These are phyloP conservation scores for Hypanus sabinus DNA, from an alignment of 2,113 vertebrate genomes.

Conservation along the genomic window DNA sequence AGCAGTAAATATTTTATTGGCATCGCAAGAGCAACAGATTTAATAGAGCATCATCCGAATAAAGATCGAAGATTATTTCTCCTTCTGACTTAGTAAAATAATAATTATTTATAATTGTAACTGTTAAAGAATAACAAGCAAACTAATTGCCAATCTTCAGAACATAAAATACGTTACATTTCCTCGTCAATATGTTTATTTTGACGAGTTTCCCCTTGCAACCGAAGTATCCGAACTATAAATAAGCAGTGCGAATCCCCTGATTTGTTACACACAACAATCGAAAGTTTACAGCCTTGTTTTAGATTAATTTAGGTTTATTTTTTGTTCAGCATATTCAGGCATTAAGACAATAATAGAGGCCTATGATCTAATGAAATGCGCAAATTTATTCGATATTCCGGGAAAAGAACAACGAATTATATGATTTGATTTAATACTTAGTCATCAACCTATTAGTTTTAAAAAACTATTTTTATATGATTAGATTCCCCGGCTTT, in stretches of 20 bases:
- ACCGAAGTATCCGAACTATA: background rate
- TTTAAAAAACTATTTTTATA: background rate
- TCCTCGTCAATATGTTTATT: background rate
- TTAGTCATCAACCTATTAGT: background rate
- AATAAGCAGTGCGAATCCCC: too few species aligned
- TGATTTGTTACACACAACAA: background rate
- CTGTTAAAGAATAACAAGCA: background rate
- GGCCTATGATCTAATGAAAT: too few species aligned
- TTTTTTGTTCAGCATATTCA: background rate
- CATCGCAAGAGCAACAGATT: conserved; percentile 11
- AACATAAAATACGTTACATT: background rate
- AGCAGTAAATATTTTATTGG: conserved; percentile 26
- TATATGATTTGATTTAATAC: background rate
- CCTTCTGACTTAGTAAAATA: background rate
- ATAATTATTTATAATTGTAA: too few species aligned
- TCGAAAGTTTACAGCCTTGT: background rate
- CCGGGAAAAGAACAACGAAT: background rate
- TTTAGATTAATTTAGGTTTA: background rate
- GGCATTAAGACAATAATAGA: background rate
- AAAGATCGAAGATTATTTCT: background rate
- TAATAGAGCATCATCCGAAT: background rate
- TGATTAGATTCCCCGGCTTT: too few species aligned
- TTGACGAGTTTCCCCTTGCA: background rate
- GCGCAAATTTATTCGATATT: too few species aligned
- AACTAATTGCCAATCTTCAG: background rate